Evolutionary conservation across 1,140 invertebrate genomes (phyloP), one percentile per base, ranked within the genome.

Genomic region (Melipona quadrifasciata): DNA sequence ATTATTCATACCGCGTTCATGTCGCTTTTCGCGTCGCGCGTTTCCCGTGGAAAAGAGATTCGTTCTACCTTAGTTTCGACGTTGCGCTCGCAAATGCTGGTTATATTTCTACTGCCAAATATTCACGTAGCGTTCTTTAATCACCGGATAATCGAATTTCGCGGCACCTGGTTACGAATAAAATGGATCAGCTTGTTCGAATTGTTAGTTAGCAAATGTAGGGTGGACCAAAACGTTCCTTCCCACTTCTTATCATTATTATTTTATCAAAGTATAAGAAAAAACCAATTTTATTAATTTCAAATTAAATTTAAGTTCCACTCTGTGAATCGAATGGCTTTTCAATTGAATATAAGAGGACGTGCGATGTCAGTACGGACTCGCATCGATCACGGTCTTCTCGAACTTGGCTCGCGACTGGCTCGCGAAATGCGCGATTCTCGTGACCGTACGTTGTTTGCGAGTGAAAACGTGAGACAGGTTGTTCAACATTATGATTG

Each of bases 401-500:
- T 47, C 39, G 8, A 47, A 39, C 39, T 39, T 39, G 39, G 39
- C 39, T 39, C 3, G 34, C 34, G 4, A 6, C 39, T 47, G 8
- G 39, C 8, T 47, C 39, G 39, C 39, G 8, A 47, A n/a, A 47
- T 8, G 70, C n/a, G 8, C 51, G 21, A 24, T 16, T 74, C 27
- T 74, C 72, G 53, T 57, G 72, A 57, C 72, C 21, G 53, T 24
- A 17, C 31, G 27, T 27, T 8, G 21, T n/a, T 21, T 5, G 55
- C 55, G 74, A 61, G 55, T 21, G 70, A 55, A 82, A 61, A 67
- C 61, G 47, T 61, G 72, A n/a, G 74, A 67, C 80, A 57, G 58
- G 61, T 61, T 27, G 31, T 53, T 57, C 47, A 57, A 75, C 73
- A 76, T 76, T 76, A 82, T 68, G 73, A 82, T 82, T 82, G 76